phyloP scores from a whole-genome alignment of 2,113 vertebrate species.

The Microtus montanus region DNA sequence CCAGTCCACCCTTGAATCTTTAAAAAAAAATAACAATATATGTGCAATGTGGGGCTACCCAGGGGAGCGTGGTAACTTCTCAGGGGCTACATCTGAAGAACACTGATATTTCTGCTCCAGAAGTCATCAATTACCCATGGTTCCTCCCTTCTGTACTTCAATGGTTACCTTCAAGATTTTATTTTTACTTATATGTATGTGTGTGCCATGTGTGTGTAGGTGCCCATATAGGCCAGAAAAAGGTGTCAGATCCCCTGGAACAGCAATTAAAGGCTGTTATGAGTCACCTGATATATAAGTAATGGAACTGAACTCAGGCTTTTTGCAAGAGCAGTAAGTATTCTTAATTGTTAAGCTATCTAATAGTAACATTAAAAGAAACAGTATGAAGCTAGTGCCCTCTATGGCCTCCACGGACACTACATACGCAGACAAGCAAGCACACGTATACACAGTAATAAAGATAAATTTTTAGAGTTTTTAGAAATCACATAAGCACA shows the following conservation, averaged over 20 bases:
- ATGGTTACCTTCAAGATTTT: background rate
- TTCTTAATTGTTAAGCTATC: background rate
- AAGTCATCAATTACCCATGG: background rate
- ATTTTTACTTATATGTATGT: no score
- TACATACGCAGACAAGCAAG: background rate
- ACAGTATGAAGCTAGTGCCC: background rate
- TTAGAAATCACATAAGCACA: background rate
- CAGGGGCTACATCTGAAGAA: background rate
- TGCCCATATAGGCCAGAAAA: background rate
- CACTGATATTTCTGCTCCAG: background rate
- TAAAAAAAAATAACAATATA: no score
- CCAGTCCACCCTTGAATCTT: no score
- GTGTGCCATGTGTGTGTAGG: background rate
- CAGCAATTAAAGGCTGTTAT: background rate
- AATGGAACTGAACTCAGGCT: background rate
- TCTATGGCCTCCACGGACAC: background rate
- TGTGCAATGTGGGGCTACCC: background rate
- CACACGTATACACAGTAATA: no score
- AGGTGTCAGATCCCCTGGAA: background rate
- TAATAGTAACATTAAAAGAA: background rate
- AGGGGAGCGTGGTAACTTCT: background rate
- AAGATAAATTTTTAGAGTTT: no score
- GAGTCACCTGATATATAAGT: background rate
- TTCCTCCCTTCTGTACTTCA: background rate
- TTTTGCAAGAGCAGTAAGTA: background rate